phyloP scores from a whole-genome alignment of 2,888 invertebrate genomes.

The Sturmia bella region DNA sequence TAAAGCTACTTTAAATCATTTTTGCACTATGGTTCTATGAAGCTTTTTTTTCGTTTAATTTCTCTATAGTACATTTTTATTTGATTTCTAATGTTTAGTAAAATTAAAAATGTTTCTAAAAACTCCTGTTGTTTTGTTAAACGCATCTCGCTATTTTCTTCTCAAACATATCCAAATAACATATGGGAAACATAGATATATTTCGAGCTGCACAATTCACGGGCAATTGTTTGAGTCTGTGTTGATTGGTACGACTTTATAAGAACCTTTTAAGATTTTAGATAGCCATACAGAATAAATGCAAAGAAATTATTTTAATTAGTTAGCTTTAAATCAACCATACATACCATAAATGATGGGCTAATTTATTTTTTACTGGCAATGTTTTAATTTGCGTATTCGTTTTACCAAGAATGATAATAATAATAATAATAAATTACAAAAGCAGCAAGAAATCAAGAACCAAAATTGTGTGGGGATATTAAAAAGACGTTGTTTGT shows the following conservation, averaged over 20 bases:
- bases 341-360: constrained; percentile 15
- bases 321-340: constrained; percentile 51
- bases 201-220: not conserved
- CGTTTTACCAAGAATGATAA: not conserved
- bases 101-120: too few species aligned
- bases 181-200: not conserved
- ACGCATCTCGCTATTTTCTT: too few species aligned
- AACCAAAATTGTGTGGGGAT: too few species aligned
- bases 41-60: too few species aligned
- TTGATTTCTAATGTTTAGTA: too few species aligned
- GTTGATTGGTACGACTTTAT: constrained; percentile 54
- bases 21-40: too few species aligned
- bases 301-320: constrained; percentile 47
- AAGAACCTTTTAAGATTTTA: constrained; percentile 49
- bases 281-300: constrained; percentile 55
- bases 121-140: too few species aligned
- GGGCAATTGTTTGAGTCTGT: not conserved
- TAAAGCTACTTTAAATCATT: too few species aligned
- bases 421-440: not conserved
- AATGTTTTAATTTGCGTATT: constrained; percentile 30
- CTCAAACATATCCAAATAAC: not conserved
- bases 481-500: too few species aligned
- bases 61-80: too few species aligned
- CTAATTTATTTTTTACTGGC: constrained; percentile 19
- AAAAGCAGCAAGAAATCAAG: too few species aligned